These are phyloP conservation scores for Altica lythri DNA, from an alignment of 2,888 invertebrate genomes.

Conservation along the genomic window DNA sequence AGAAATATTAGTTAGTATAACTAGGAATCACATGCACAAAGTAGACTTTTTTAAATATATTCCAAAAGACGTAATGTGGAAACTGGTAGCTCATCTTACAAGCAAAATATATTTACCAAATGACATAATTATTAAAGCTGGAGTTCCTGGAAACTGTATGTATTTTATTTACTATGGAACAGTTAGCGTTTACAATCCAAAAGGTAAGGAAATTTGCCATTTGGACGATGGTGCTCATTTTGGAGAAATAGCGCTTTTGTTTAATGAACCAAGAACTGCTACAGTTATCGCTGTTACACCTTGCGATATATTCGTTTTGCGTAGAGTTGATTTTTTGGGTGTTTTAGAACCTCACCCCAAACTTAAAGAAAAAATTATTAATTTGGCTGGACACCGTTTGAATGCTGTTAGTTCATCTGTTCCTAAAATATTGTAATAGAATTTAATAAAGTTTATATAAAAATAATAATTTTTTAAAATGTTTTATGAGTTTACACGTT, in stretches of 20 bases:
- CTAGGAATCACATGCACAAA: slow-evolving; percentile 49
- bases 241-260: slow-evolving; percentile 57
- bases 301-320: slow-evolving; percentile 55
- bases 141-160: slow-evolving; percentile 4
- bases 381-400: too few relatives aligned
- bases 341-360: slow-evolving; percentile 53
- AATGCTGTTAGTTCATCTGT: too few relatives aligned
- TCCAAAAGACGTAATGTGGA: slow-evolving; percentile 16
- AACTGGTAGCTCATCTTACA: slow-evolving; percentile 23
- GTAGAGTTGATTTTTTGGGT: slow-evolving; percentile 53
- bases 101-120: slow-evolving; percentile 23
- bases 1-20: slow-evolving; percentile 54
- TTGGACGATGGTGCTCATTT: slow-evolving; percentile 58
- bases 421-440: too few relatives aligned
- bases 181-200: slow-evolving; percentile 49
- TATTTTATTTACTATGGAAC: slow-evolving; percentile 31
- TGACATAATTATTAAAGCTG: slow-evolving; percentile 21
- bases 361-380: slow-evolving; percentile 33
- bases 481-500: too few relatives aligned
- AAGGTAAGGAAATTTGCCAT: slow-evolving; percentile 57
- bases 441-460: too few relatives aligned
- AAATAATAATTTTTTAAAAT: too few relatives aligned
- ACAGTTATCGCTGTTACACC: slow-evolving; percentile 57
- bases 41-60: slow-evolving; percentile 52
- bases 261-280: slow-evolving; percentile 53